Evolutionary conservation across 1,140 invertebrate genomes (phyloP).

Genomic region (Lasioglossum albipes): DNA sequence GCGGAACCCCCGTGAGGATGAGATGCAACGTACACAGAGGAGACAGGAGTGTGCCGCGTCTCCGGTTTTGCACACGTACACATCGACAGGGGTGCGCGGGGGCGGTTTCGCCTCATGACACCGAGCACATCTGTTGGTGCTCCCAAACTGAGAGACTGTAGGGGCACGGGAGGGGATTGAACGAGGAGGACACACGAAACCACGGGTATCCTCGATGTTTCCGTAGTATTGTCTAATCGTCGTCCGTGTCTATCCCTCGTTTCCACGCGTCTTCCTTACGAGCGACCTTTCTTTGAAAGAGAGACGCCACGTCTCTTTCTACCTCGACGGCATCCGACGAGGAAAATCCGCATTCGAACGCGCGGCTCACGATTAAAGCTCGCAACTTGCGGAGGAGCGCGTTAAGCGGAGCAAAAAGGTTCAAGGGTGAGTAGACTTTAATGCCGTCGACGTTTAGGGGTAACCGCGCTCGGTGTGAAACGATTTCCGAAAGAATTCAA

Average conservation of each 20-base stretch:
- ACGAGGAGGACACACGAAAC: constrained; percentile 45
- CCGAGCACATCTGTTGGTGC: constrained; percentile 75
- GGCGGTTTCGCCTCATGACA: constrained; percentile 35
- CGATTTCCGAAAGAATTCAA: not conserved
- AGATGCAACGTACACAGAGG: constrained; percentile 43
- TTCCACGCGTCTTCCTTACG: not conserved
- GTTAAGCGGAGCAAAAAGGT: constrained; percentile 34
- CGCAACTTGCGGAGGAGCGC: constrained; percentile 3
- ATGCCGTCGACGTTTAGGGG: not conserved
- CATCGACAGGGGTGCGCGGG: not conserved
- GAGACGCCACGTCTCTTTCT: not conserved
- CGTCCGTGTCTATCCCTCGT: constrained; percentile 60
- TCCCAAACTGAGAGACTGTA: constrained; percentile 66
- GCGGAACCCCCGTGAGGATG: constrained; percentile 54
- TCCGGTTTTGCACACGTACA: constrained; percentile 15
- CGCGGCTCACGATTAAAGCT: constrained; percentile 37
- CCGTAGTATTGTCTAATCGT: constrained; percentile 76
- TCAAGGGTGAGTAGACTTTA: not conserved
- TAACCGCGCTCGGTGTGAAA: not conserved
- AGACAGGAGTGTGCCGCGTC: constrained; percentile 11
- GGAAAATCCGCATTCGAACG: constrained; percentile 72
- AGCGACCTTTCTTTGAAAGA: not conserved
- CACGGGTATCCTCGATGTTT: constrained; percentile 60
- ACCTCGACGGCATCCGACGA: constrained; percentile 58
- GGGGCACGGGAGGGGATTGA: constrained; percentile 7